Percentiles rank a stretch among this genome's conserved stretches.
These are phyloP conservation scores for Dusona sp. DNA, from an alignment of 2,888 invertebrate genomes.

Conservation along the genomic window DNA sequence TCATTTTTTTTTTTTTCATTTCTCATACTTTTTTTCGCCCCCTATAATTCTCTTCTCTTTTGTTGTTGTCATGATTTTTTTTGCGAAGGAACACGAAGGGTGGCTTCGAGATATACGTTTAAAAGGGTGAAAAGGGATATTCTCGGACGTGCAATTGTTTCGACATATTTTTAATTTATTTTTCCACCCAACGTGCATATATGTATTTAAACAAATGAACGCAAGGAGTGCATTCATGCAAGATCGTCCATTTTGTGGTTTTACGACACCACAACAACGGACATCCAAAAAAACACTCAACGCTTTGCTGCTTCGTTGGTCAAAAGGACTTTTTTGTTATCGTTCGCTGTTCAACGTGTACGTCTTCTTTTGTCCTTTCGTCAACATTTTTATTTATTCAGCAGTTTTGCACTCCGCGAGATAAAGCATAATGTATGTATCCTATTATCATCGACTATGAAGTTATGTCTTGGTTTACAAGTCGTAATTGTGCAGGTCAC, in stretches of 20 bases:
- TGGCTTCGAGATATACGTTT: slow-evolving; percentile 39
- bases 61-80: slow-evolving; percentile 41
- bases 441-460: not conserved
- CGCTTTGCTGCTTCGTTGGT: slow-evolving; percentile 18
- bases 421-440: not conserved
- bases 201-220: not conserved
- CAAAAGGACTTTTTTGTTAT: slow-evolving; percentile 49
- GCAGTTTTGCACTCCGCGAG: not conserved
- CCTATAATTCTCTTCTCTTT: slow-evolving; percentile 30
- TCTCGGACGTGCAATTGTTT: slow-evolving; percentile 29
- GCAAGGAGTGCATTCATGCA: slow-evolving; percentile 6
- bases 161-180: slow-evolving; percentile 6
- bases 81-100: slow-evolving; percentile 45
- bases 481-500: not conserved
- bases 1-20: not conserved
- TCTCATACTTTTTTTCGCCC: slow-evolving; percentile 6
- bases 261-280: slow-evolving; percentile 9
- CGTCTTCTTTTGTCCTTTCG: slow-evolving; percentile 14
- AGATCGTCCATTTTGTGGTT: slow-evolving; percentile 1
- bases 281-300: slow-evolving; percentile 2
- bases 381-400: slow-evolving; percentile 17
- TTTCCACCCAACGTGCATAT: slow-evolving; percentile 7
- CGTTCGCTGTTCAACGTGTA: not conserved
- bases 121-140: slow-evolving; percentile 22
- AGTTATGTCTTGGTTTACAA: not conserved